Conservation (phyloP, 2,113 vertebrate species). For the Gopherus flavomarginatus region DNA sequence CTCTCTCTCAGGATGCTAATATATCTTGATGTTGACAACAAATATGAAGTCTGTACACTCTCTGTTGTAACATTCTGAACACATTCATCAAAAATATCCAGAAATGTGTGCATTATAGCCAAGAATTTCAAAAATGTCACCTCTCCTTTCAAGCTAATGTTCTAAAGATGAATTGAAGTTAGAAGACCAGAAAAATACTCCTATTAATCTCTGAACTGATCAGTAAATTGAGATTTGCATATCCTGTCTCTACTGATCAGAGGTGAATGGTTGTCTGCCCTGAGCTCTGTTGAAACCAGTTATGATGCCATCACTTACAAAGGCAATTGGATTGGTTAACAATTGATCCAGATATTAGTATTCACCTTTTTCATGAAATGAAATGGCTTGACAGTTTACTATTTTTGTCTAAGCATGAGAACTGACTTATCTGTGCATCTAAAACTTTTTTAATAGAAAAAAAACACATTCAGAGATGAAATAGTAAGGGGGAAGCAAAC, state of each 20-base stretch:
- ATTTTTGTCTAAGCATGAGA: not conserved
- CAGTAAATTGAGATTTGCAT: slow-evolving; percentile 50
- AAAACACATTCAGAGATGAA: not conserved
- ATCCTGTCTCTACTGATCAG: slow-evolving; percentile 26
- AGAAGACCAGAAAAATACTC: not conserved
- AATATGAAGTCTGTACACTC: not conserved
- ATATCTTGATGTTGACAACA: slow-evolving; percentile 61
- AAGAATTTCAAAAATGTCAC: not conserved
- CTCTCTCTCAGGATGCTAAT: slow-evolving; percentile 38
- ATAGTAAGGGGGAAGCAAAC: not conserved
- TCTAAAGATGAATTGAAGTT: not conserved
- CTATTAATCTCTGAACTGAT: slow-evolving; percentile 43
- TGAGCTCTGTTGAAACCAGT: slow-evolving; percentile 54
- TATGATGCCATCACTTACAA: slow-evolving; percentile 14
- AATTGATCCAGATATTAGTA: slow-evolving; percentile 34
- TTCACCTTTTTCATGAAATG: not conserved
- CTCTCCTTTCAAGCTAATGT: not conserved
- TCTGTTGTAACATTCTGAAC: not conserved
- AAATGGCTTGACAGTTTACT: not conserved
- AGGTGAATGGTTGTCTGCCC: slow-evolving; percentile 9
- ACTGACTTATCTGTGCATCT: not conserved
- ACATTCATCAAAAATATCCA: not conserved
- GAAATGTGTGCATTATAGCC: not conserved
- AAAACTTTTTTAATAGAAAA: not conserved
- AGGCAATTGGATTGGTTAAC: slow-evolving; percentile 23